A percentile compares a stretch with the other conserved stretches of the same genome.
Evolutionary conservation across 2,888 invertebrate genomes (phyloP).

Genomic region (Invenusta paracnida): DNA sequence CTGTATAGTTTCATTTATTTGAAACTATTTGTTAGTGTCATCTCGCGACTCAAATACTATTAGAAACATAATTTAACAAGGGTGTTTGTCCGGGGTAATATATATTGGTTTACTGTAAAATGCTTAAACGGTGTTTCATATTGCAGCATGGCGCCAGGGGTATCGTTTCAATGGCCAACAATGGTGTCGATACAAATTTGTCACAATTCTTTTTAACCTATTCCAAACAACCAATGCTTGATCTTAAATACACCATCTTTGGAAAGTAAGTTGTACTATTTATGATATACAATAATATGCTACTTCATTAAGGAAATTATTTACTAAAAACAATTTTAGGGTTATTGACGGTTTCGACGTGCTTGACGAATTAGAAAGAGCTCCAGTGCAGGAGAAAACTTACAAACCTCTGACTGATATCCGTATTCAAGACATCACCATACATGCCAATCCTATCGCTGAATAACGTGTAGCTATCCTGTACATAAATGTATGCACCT

Average conservation of each 20-base stretch:
- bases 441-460: slow-evolving; percentile 96
- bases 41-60: too few relatives aligned
- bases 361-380: slow-evolving; percentile 88
- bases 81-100: too few relatives aligned
- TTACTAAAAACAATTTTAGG: too few relatives aligned
- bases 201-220: slow-evolving; percentile 97
- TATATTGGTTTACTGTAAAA: too few relatives aligned
- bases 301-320: not conserved
- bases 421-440: slow-evolving; percentile 79
- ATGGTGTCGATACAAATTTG: slow-evolving; percentile 92
- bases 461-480: too few relatives aligned
- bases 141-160: slow-evolving; percentile 77
- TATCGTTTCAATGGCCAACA: slow-evolving; percentile 93
- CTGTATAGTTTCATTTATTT: too few relatives aligned
- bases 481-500: too few relatives aligned
- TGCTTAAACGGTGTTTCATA: too few relatives aligned
- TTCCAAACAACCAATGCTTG: slow-evolving; percentile 85
- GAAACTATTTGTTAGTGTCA: too few relatives aligned
- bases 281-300: slow-evolving; percentile 50
- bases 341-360: slow-evolving; percentile 94
- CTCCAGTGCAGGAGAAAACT: slow-evolving; percentile 86
- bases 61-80: too few relatives aligned
- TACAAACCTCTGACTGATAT: slow-evolving; percentile 80
- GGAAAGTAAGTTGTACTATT: slow-evolving; percentile 70
- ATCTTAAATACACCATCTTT: slow-evolving; percentile 92